These are phyloP conservation scores for Bostrychus sinensis DNA, from an alignment of 2,113 vertebrate species.

Conservation along the genomic window DNA sequence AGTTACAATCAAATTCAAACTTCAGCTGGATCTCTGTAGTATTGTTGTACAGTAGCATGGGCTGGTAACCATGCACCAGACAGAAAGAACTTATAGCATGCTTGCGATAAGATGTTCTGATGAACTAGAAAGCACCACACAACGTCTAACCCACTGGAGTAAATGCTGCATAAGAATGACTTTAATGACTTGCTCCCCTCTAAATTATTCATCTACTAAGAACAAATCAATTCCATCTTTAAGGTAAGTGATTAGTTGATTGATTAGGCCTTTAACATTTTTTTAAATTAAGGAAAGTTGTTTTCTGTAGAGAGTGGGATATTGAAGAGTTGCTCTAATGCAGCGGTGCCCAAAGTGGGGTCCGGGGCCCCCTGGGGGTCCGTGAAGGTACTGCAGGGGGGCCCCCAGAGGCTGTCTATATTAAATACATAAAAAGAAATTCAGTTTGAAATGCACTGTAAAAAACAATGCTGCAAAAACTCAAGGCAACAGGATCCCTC, in stretches of 20 bases:
- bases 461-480: too few relatives aligned
- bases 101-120: background rate
- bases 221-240: background rate
- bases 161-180: background rate
- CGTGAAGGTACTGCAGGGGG: too few relatives aligned
- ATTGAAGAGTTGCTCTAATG: too few relatives aligned
- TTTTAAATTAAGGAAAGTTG: background rate
- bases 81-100: too few relatives aligned
- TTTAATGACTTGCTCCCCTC: background rate
- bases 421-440: too few relatives aligned
- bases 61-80: too few relatives aligned
- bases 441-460: too few relatives aligned
- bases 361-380: too few relatives aligned
- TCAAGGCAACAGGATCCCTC: too few relatives aligned
- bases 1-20: background rate
- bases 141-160: background rate
- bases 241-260: background rate
- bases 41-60: too few relatives aligned
- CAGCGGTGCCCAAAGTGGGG: too few relatives aligned
- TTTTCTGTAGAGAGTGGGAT: background rate
- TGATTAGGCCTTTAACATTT: background rate
- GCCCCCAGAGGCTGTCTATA: too few relatives aligned
- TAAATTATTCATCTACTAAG: background rate
- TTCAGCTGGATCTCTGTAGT: background rate
- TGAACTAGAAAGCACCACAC: background rate